A percentile compares a stretch with the other conserved stretches of the same genome.
These are phyloP conservation scores for Alfaro cultratus DNA, from an alignment of 2,797 vertebrate species.

Conservation along the genomic window DNA sequence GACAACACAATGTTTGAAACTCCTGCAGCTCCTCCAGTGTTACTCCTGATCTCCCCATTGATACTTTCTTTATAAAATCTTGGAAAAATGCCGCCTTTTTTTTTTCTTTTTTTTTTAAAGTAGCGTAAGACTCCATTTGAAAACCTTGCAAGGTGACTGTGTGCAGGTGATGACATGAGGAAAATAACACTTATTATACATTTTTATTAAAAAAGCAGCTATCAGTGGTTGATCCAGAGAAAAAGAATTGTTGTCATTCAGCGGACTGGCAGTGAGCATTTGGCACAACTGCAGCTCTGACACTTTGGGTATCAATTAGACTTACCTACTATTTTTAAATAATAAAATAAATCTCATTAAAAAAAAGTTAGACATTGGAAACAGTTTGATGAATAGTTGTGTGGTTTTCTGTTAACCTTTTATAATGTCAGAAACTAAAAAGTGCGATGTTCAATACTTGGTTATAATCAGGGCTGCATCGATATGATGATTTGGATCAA, in stretches of 20 bases:
- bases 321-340: neutral
- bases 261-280: neutral
- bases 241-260: neutral
- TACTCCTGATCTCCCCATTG: neutral
- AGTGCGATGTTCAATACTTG: too few species aligned
- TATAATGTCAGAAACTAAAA: too few species aligned
- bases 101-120: too few species aligned
- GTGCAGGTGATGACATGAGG: neutral
- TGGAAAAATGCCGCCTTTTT: too few species aligned
- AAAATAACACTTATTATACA: neutral
- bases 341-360: neutral
- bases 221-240: neutral
- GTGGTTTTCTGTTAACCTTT: neutral
- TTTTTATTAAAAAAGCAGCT: neutral
- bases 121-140: neutral
- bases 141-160: neutral
- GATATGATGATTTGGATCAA: too few species aligned
- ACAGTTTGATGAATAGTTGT: neutral
- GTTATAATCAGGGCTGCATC: too few species aligned
- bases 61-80: neutral
- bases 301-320: neutral
- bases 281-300: neutral
- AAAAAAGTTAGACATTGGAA: neutral
- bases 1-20: neutral
- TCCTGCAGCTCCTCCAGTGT: neutral